A percentile compares a stretch with the other conserved stretches of the same genome.
phyloP scores from a whole-genome alignment of 2,797 vertebrate species.

The Morelia viridis region DNA sequence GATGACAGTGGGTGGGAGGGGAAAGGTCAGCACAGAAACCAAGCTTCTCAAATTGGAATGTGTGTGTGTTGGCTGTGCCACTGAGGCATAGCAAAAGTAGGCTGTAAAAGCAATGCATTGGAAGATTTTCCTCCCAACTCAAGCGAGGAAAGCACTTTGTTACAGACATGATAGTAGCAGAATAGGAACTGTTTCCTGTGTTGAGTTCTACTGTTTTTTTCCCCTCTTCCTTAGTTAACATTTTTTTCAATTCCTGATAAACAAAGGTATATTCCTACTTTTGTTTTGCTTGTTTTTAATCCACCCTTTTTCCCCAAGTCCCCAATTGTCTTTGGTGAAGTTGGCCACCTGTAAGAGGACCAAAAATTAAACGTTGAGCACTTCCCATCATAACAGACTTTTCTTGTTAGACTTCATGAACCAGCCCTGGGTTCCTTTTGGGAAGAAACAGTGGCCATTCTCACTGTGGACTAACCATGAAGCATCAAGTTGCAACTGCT shows the following conservation, averaged over 20 bases:
- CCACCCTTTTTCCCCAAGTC: neutral
- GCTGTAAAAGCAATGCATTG: neutral
- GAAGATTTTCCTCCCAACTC: neutral
- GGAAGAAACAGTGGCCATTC: neutral
- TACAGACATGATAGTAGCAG: neutral
- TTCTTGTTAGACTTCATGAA: neutral
- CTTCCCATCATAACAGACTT: neutral
- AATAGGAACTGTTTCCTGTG: neutral
- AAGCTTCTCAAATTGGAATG: neutral
- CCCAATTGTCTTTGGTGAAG: neutral
- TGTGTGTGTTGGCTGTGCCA: neutral
- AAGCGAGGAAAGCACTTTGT: neutral
- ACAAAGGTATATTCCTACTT: neutral
- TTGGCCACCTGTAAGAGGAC: neutral
- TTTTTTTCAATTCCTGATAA: neutral
- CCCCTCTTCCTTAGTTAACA: neutral
- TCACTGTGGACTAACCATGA: neutral
- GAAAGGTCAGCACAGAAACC: neutral
- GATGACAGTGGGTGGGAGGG: neutral
- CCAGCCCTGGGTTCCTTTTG: neutral
- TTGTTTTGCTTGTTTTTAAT: neutral
- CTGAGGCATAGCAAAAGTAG: neutral
- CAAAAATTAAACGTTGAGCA: neutral
- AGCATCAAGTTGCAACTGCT: neutral
- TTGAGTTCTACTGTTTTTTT: neutral